Conservation (phyloP, 2,113 vertebrate species). For the Podocnemis expansa region DNA sequence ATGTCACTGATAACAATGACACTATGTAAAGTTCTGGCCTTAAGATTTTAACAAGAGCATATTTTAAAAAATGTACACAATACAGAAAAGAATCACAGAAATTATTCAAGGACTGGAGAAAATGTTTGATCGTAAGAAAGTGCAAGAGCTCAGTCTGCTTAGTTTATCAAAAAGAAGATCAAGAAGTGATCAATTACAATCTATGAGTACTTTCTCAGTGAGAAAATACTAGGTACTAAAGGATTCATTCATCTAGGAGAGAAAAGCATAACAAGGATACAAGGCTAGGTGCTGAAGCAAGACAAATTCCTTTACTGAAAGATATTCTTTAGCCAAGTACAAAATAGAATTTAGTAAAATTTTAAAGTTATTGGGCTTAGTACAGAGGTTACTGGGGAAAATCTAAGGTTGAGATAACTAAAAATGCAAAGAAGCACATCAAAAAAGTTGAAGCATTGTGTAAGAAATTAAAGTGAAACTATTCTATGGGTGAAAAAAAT, state of each 20-base stretch:
- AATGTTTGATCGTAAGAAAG: background rate
- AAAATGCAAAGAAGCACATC: background rate
- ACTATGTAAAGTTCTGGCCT: background rate
- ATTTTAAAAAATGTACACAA: background rate
- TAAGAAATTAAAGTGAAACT: background rate
- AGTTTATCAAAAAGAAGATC: background rate
- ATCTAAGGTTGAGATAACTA: background rate
- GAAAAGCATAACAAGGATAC: too few relatives aligned
- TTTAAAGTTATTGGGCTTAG: background rate
- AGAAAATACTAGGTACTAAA: background rate
- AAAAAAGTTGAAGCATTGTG: background rate
- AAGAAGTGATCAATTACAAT: background rate
- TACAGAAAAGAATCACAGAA: background rate
- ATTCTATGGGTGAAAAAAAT: background rate
- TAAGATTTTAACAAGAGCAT: background rate
- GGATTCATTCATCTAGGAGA: background rate
- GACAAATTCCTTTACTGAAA: background rate
- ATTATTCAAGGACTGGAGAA: background rate
- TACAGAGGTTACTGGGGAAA: too few relatives aligned
- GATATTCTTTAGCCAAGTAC: background rate
- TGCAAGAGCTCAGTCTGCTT: background rate
- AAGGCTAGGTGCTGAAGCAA: too few relatives aligned
- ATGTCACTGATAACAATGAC: background rate
- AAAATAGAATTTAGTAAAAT: background rate
- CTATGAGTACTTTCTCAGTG: background rate